Evolutionary conservation across 2,113 vertebrate genomes (phyloP), one percentile per base, ranked within the genome.

Genomic region (Larimichthys crocea): DNA sequence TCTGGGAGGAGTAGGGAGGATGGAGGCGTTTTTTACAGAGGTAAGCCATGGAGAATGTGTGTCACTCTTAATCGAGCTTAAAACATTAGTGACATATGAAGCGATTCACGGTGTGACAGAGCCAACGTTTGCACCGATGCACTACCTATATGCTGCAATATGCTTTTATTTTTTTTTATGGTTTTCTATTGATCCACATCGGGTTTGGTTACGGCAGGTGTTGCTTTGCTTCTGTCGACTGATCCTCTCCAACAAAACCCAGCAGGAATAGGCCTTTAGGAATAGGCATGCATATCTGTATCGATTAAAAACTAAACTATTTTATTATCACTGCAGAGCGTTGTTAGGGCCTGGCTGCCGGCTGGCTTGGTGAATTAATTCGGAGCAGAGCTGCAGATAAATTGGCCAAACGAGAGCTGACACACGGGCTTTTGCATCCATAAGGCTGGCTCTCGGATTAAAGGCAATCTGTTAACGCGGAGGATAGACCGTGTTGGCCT

Each of bases 11-110:
- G 82, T 48, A 82, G 81, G 89, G 60, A 93, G 91, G 91, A 95
- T 95, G 95, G 95, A 95, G 68, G 92, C 85, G 52, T 95, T 95
- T 87, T 95, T 95, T 42, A 49, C 86, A 52, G 95, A 95, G 95
- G 95, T 95, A 87, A 94, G 91, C 55, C 60, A 40, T 19, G 63
- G 42, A 77, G 42, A 62, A 57, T 80, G 1, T 82, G 80, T 88
- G 80, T 82, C 84, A 71, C 29, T 24, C 42, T 56, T 3, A 31
- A 65, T 8, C 10, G 50, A 55, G 24, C 20, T 44, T 29, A 29
- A 8, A 79, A 76, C 76, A 66, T 56, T 7, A 24, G 59, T 49
- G 68, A 11, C 70, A 82, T 52, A 42, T 74, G 15, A 31, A 19
- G 48, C 31, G 0, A 42, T 59, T 40, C 5, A 0, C n/a, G 19